Evolutionary conservation across 2,888 invertebrate genomes (phyloP).

Genomic region (Aspidiotus destructor): DNA sequence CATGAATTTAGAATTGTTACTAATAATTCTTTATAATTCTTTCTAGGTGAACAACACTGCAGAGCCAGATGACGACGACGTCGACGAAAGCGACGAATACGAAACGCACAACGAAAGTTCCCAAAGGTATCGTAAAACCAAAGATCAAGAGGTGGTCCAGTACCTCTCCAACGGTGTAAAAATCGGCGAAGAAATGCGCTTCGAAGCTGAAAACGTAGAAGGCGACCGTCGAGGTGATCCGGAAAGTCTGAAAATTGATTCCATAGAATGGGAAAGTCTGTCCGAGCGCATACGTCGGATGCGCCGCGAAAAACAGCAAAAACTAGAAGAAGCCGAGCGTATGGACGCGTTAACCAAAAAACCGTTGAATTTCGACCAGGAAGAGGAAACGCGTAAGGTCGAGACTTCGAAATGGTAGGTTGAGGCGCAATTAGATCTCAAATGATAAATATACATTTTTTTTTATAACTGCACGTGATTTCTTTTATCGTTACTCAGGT

Average conservation of each 20-base stretch:
- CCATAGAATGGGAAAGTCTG: conserved; percentile 65
- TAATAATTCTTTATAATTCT: neutral
- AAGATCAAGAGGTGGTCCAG: conserved; percentile 74
- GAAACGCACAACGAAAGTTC: conserved; percentile 48
- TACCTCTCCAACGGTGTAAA: conserved; percentile 72
- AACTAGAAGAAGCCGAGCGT: conserved; percentile 48
- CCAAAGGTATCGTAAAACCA: conserved; percentile 58
- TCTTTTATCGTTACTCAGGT: conserved; percentile 44
- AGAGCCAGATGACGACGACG: conserved; percentile 52
- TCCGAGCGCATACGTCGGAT: conserved; percentile 63
- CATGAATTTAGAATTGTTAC: too few species aligned
- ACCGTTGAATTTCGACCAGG: conserved; percentile 74
- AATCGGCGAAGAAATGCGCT: conserved; percentile 66
- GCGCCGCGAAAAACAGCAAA: conserved; percentile 36
- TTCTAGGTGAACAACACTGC: conserved; percentile 62
- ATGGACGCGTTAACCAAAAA: conserved; percentile 73
- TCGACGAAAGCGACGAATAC: conserved; percentile 42
- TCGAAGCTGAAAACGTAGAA: conserved; percentile 50
- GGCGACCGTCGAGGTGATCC: conserved; percentile 60
- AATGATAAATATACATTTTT: neutral
- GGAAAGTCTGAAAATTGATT: conserved; percentile 50
- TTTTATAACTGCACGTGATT: neutral
- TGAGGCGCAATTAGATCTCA: neutral
- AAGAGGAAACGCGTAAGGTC: conserved; percentile 78
- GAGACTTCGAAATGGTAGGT: conserved; percentile 72